Evolutionary conservation across 1,140 invertebrate species (phyloP), one percentile per base, ranked within the genome.

Genomic region (Helicoverpa zea): DNA sequence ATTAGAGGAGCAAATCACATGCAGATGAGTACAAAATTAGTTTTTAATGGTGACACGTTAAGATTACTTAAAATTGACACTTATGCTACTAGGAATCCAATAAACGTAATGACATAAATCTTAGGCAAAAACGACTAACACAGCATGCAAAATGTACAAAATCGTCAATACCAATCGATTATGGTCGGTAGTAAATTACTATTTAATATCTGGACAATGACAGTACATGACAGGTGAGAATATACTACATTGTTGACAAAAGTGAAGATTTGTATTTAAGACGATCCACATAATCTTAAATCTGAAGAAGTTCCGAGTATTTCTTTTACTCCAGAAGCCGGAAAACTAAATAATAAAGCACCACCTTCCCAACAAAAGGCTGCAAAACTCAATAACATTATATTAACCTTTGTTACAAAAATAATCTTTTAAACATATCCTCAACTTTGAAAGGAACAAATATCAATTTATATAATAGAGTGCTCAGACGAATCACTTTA

Each of bases 401-500:
- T 16, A 77, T 76, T 64, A 79, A 58, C 64, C 63, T 79, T 79
- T 70, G 18, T 56, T 54, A 66, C 30, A 59, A 70, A 43, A 70
- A 66, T 51, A 70, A 79, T 79, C 59, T 78, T 54, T 70, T 58
- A 58, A 78, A 58, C 76, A 68, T 56, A 79, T 79, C 76, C 76
- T 51, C 30, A 79, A 79, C 30, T 58, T 35, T 68, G 73, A 68
- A 75, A 66, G 73, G 54, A 81, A 82, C 77, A 80, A 82, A 82
- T 75, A 80, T 74, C 79, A 80, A 80, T 80, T 80, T 59, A 63
- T 63, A 73, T 80, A 80, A 80, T 80, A 80, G 66, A 80, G 66
- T 79, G 52, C 76, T 75, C 81, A 79, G 61, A 79, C 77, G 80
- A 85, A 87, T 88, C 83, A 86, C 81, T 90, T 91, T 89, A 88